Evolutionary conservation across 2,113 vertebrate species (phyloP), one percentile per base, ranked within the genome.

Genomic region (Antechinus stuartii): DNA sequence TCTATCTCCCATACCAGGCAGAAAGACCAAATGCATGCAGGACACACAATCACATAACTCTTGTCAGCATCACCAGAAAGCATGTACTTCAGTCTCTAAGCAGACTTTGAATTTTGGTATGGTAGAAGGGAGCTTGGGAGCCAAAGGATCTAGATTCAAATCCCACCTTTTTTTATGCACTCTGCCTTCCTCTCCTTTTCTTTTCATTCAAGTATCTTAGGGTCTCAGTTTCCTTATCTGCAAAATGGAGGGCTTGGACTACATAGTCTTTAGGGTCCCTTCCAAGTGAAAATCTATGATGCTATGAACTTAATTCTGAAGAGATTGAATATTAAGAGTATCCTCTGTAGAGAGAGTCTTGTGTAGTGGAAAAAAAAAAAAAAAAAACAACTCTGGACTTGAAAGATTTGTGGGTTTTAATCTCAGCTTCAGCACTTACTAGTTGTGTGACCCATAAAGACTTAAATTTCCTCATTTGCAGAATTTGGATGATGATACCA

Each of bases 41-140:
- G 92, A 97, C 96, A 90, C 89, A 10, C 4, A 91, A 76, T 54
- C 91, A 89, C 14, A 14, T 4, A 90, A 90, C 26, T 52, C 23
- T 95, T 54, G 84, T 84, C 19, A 84, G 35, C 30, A 76, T n/a
- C 35, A n/a, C 68, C n/a, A 42, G 35, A 84, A 84, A 84, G 68
- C 7, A 84, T 8, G 19, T 22, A 23, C n/a, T 84, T 42, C n/a
- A 84, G 27, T 84, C 19, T 84, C 68, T 42, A 23, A n/a, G 35
- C n/a, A 84, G n/a, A 1, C 68, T 84, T 8, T 42, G 35, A 42
- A n/a, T 6, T 42, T 84, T n/a, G n/a, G 2, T 84, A 42, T 6
- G 23, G 68, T 84, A 8, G 68, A 84, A 84, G 42, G 42, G 68
- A 84, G n/a, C n/a, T 84, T 84, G 16, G n/a, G 19, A 42, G 2